A percentile compares a stretch with the other conserved stretches of the same genome.
Evolutionary conservation across 2,888 invertebrate species (phyloP).

Genomic region (Tetragnatha montana): DNA sequence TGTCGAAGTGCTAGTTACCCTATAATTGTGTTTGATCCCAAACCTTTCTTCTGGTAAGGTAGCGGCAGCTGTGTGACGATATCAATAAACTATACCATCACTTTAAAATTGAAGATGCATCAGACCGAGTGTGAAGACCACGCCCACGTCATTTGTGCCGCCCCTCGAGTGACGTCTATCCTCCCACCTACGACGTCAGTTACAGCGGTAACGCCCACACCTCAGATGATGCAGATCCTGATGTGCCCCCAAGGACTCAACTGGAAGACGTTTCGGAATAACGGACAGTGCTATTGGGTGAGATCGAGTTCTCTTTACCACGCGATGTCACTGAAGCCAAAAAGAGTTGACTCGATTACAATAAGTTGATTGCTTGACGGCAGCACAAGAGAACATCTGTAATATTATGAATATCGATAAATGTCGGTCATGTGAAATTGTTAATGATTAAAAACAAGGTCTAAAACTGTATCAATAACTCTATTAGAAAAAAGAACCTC

Average conservation of each 20-base stretch:
- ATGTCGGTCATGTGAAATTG: too few relatives aligned
- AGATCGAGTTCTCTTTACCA: neutral
- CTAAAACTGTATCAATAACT: too few relatives aligned
- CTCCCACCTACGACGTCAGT: neutral
- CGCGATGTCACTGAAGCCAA: too few relatives aligned
- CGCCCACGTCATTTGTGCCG: conserved; percentile 24
- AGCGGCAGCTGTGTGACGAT: conserved; percentile 48
- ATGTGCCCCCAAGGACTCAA: conserved; percentile 38
- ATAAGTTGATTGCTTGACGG: too few relatives aligned
- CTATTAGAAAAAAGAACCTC: too few relatives aligned
- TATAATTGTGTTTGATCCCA: neutral
- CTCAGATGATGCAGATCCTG: neutral
- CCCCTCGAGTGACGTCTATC: neutral
- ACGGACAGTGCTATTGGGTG: conserved; percentile 52
- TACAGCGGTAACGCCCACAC: neutral
- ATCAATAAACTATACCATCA: neutral
- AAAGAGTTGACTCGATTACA: neutral
- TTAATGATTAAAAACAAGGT: too few relatives aligned
- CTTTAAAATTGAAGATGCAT: neutral
- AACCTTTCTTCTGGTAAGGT: conserved; percentile 13
- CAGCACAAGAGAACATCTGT: too few relatives aligned
- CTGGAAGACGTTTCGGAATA: conserved; percentile 36
- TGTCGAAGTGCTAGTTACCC: too few relatives aligned
- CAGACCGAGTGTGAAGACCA: conserved; percentile 40
- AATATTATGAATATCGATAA: too few relatives aligned